These are phyloP conservation scores for Halcyon malimbica DNA, from an alignment of 2,113 vertebrate species.

Conservation along the genomic window DNA sequence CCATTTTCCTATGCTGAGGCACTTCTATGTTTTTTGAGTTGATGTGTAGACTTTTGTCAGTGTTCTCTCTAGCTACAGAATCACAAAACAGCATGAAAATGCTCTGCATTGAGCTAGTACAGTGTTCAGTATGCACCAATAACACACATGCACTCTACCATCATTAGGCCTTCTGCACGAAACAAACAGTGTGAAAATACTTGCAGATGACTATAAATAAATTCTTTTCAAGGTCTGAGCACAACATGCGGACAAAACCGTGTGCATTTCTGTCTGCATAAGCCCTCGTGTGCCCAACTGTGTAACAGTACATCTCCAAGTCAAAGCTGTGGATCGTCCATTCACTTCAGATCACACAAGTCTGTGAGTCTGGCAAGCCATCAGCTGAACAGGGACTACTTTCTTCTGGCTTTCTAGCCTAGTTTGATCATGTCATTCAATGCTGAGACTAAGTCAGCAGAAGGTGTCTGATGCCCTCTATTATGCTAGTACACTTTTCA, in stretches of 20 bases:
- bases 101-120: neutral
- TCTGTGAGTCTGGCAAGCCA: neutral
- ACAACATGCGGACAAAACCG: neutral
- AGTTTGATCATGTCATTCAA: neutral
- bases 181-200: neutral
- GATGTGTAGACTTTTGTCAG: neutral
- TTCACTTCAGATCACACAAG: neutral
- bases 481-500: neutral
- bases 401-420: neutral
- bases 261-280: accelerated
- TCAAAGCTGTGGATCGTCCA: accelerated
- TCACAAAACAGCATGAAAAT: neutral
- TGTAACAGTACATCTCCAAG: neutral
- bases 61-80: neutral
- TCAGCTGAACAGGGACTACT: neutral
- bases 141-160: no score
- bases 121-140: neutral
- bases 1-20: neutral
- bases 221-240: neutral
- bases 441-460: neutral
- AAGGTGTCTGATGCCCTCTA: neutral
- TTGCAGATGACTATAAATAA: neutral
- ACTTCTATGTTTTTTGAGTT: neutral
- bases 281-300: accelerated
- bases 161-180: neutral